These are phyloP conservation scores for Neodiprion virginianus DNA, from an alignment of 1,140 invertebrate species.

Conservation along the genomic window DNA sequence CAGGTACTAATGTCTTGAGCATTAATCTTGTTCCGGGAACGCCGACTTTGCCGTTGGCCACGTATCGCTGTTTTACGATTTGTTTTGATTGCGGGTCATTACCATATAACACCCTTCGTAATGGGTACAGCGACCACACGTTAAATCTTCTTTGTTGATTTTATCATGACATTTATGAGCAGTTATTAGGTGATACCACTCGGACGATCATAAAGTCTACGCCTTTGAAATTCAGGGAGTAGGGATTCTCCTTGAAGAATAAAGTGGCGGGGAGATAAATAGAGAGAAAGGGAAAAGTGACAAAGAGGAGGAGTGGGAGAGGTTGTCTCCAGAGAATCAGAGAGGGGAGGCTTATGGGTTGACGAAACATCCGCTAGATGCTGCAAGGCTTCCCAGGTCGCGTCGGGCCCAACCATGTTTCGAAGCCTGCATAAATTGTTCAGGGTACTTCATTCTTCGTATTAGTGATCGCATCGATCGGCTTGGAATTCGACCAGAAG, in stretches of 20 bases:
- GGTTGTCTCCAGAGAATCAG: conserved; percentile 10
- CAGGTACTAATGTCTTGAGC: background rate
- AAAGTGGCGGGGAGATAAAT: conserved; percentile 23
- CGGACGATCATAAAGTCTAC: conserved; percentile 57
- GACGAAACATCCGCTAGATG: conserved; percentile 49
- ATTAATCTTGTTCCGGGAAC: background rate
- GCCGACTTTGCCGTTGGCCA: background rate
- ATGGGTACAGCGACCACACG: conserved; percentile 49
- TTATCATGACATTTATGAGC: conserved; percentile 61
- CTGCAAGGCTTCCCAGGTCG: background rate
- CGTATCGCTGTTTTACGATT: conserved; percentile 50
- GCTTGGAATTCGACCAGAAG: no score
- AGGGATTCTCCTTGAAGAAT: conserved; percentile 28
- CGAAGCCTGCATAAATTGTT: background rate
- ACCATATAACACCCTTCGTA: conserved; percentile 54
- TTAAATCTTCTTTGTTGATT: conserved; percentile 58
- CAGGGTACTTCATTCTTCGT: background rate
- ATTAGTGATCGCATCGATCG: no score
- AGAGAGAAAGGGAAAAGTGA: conserved; percentile 1
- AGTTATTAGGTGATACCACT: conserved; percentile 58
- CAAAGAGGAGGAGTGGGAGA: conserved; percentile 29
- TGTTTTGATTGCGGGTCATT: conserved; percentile 61
- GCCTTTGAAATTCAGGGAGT: conserved; percentile 46
- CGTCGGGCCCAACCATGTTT: background rate
- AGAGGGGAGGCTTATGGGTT: conserved; percentile 53